Base-by-base conservation (phyloP, 2,797 vertebrate genomes). In the Crypturellus tataupa region DNA sequence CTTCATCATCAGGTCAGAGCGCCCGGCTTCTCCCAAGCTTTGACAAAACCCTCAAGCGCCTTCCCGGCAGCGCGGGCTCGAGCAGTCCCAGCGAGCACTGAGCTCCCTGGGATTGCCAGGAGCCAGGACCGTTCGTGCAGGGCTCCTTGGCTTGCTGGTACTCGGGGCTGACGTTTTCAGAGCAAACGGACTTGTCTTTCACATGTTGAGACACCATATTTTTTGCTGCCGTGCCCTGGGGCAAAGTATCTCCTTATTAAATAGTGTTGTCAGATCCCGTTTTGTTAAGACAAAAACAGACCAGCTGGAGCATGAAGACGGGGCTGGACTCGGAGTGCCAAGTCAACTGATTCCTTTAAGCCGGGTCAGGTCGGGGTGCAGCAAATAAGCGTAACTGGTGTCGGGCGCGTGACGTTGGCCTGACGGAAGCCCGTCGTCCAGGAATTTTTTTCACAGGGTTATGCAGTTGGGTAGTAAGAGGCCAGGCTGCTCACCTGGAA, bases 1-100 rank as follows among this genome's bases (percentile, higher is more conserved):
- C 12, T 99, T 99, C 96, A 99, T 99, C 94, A 99, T 99, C 98
- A 98, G 98, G 98, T 99, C 64, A 96, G 97, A 42, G 69, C 25
- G 6, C 64, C 1, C 5, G 2, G 8, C 1, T 60, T 51, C 6
- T 27, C 46, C 53, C 23, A 18, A 29, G 18, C 59, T 35, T 80
- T 31, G 1, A 20, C 4, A 0, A 80, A 47, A 17, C 20, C 19
- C 14, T n/a, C 2, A 1, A 35, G 33, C 47, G 5, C 21, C 12
- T 16, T 31, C 12, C 3, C 4, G 49, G 29, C 12, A 0, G 4
- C 56, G 29, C 63, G 65, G 49, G 39, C 29, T 75, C 2, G 0
- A 64, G 20, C 42, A 78, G 29, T 64, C 29, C 21, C 3, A 59
- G 49, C 31, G 17, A 63, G 49, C 27, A 17, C 53, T 3, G 1